These are phyloP conservation scores for Sigmodon hispidus DNA, from an alignment of 2,113 vertebrate species.

Conservation along the genomic window DNA sequence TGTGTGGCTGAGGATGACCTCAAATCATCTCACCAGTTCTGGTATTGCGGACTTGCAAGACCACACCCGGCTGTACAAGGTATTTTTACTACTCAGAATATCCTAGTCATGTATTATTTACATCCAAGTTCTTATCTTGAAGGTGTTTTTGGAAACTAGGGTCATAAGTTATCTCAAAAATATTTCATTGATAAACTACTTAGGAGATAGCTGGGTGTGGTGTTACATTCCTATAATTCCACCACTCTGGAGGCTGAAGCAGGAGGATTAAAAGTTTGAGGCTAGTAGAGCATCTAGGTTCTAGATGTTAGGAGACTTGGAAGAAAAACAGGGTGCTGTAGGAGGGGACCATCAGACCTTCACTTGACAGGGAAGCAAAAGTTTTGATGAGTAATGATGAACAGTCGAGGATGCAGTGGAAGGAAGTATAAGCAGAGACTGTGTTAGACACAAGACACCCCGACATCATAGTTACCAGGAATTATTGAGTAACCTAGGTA, in stretches of 20 bases:
- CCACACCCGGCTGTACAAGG: background rate
- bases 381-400: background rate
- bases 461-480: background rate
- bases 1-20: background rate
- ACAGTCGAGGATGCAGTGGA: background rate
- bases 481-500: background rate
- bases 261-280: background rate
- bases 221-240: background rate
- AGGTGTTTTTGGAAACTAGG: conserved; percentile 5
- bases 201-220: background rate
- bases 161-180: background rate
- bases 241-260: background rate
- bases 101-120: background rate
- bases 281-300: background rate
- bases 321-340: background rate
- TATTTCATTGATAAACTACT: conserved; percentile 9
- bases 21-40: background rate
- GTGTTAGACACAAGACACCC: background rate
- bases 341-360: background rate
- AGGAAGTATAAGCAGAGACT: background rate
- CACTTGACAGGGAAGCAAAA: background rate
- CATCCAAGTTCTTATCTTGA: background rate
- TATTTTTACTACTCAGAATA: background rate
- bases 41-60: rapidly evolving
- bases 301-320: background rate